These are phyloP conservation scores for Cepaea nemoralis DNA, from an alignment of 1,140 invertebrate species.

Conservation along the genomic window DNA sequence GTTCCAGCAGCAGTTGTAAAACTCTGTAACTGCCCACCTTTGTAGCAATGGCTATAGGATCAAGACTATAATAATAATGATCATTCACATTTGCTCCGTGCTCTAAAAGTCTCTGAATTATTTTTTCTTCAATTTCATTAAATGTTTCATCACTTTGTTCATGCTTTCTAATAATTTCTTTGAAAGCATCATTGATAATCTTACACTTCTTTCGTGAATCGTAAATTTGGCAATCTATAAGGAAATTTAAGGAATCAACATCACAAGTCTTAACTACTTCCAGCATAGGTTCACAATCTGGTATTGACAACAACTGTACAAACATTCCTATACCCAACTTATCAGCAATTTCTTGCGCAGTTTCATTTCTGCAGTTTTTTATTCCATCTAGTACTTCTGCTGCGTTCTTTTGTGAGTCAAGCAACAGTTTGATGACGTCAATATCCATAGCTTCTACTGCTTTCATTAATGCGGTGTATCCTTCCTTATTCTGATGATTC, in stretches of 20 bases:
- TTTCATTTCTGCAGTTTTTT: not conserved
- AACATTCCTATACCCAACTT: not conserved
- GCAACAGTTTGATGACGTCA: not conserved
- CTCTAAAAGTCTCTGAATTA: not conserved
- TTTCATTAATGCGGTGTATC: slow-evolving; percentile 10
- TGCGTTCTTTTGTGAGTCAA: not conserved
- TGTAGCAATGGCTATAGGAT: not conserved
- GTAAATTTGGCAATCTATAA: not conserved
- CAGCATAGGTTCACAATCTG: not conserved
- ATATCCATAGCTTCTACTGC: not conserved
- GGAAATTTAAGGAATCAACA: not conserved
- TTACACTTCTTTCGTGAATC: not conserved
- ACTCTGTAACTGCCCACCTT: not conserved
- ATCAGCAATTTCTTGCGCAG: not conserved
- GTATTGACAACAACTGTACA: not conserved
- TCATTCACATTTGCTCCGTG: not conserved
- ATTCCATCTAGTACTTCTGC: no score
- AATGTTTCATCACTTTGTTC: not conserved
- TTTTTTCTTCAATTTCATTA: not conserved
- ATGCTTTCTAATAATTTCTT: not conserved
- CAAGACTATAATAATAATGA: not conserved
- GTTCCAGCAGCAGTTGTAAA: not conserved
- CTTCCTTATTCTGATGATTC: not conserved
- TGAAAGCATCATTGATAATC: not conserved
- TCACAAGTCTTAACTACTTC: not conserved